Evolutionary conservation across 2,797 vertebrate species (phyloP), one percentile per base, ranked within the genome.

Genomic region (Cygnus olor): DNA sequence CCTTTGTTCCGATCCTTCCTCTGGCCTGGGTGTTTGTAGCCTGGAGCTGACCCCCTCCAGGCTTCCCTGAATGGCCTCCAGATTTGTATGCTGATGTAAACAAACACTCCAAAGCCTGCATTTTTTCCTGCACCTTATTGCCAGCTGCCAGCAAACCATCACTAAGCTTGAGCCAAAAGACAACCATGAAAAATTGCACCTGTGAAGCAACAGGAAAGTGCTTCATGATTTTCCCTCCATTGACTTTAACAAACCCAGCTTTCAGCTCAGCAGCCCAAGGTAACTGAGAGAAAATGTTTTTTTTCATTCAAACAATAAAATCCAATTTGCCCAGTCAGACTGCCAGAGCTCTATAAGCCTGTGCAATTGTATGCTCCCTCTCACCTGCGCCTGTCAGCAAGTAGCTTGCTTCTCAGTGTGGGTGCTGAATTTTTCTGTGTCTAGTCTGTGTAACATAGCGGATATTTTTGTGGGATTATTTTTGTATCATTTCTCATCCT

Each of bases 81-180:
- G 44, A 79, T 79, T 63, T 84, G 90, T 88, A 28, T 70, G 88
- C 49, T 91, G 77, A 70, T 73, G 53, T 36, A 63, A 95, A 79
- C 17, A 64, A 76, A 22, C 9, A 51, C 24, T 51, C 44, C 58
- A 56, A 81, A 94, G 42, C n/a, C n/a, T 68, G 54, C 25, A 27
- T n/a, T 27, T 95, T 93, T 77, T 30, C 57, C 81, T 54, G 13
- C 54, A 32, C 8, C 10, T 60, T 64, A 47, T 24, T 66, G n/a
- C 40, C 85, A 81, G n/a, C 44, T 70, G 21, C 13, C 81, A 85
- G 19, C 79, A 73, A 76, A 64, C 60, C 79, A 60, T 34, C 3
- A 16, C 45, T 36, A 61, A 65, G 49, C 60, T 76, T 24, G 25
- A 89, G 44, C 74, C 14, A 11, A 90, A 90, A 64, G 42, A 42